phyloP scores from a whole-genome alignment of 2,888 invertebrate species.

The Tiphia femorata region DNA sequence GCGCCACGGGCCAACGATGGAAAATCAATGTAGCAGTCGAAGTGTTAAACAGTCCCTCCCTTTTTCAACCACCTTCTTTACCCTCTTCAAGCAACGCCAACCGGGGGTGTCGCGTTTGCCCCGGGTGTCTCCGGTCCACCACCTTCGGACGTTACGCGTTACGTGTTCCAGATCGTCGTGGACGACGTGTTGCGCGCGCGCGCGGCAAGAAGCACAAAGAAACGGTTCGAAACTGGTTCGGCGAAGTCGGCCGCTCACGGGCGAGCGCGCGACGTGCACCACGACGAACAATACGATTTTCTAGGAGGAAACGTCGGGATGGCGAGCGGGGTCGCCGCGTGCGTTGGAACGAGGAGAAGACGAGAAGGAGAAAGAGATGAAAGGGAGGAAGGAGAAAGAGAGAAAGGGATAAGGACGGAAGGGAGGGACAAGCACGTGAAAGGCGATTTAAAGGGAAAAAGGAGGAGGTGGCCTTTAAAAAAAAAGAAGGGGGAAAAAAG shows the following conservation, averaged over 20 bases:
- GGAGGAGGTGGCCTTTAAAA: slow-evolving; percentile 39
- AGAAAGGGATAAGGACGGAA: slow-evolving; percentile 10
- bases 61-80: no score
- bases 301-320: slow-evolving; percentile 33
- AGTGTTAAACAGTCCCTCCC: no score
- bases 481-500: slow-evolving; percentile 16
- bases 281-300: slow-evolving; percentile 50
- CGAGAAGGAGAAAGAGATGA: slow-evolving; percentile 2
- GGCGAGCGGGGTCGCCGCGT: slow-evolving; percentile 4
- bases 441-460: slow-evolving; percentile 46
- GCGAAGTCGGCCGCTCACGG: slow-evolving; percentile 39
- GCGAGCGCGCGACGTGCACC: slow-evolving; percentile 27
- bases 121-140: no score
- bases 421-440: slow-evolving; percentile 47
- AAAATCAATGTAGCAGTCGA: no score
- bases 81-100: no score
- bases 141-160: no score
- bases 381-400: neutral
- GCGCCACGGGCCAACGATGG: no score
- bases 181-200: neutral
- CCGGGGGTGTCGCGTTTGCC: no score
- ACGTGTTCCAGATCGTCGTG: no score
- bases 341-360: slow-evolving; percentile 8
- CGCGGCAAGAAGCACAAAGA: slow-evolving; percentile 22
- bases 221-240: slow-evolving; percentile 48